Conservation (phyloP, 2,888 invertebrate species). For the Bedellia somnulentella region DNA sequence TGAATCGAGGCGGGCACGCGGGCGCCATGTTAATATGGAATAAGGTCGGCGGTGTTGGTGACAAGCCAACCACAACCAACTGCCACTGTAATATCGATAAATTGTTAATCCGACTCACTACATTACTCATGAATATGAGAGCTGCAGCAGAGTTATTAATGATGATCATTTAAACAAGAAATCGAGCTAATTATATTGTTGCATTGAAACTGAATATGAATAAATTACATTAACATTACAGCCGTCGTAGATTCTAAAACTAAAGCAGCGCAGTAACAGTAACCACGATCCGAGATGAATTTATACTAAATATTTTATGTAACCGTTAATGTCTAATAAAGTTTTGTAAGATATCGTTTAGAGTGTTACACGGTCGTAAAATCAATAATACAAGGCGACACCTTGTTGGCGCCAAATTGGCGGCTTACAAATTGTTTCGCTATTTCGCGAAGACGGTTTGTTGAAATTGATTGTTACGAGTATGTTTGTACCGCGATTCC, state of each 20-base stretch:
- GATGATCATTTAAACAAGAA: no score
- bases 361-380: conserved; percentile 1
- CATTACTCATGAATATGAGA: conserved; percentile 14
- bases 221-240: no score
- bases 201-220: no score
- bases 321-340: no score
- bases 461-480: conserved; percentile 21
- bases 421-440: no score
- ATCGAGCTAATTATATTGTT: no score
- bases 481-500: conserved; percentile 8
- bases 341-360: no score
- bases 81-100: conserved; percentile 28
- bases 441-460: conserved; percentile 17
- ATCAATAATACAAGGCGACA: not conserved
- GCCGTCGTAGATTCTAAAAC: no score
- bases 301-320: no score
- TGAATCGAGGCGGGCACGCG: conserved; percentile 23
- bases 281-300: no score
- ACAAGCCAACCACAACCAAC: conserved; percentile 22
- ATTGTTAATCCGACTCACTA: conserved; percentile 18
- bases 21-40: conserved; percentile 33
- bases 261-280: conserved; percentile 1
- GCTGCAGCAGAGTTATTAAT: no score
- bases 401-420: not conserved
- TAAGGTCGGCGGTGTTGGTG: conserved; percentile 31